These are phyloP conservation scores for Drosophila ironensis DNA, from an alignment of 1,140 invertebrate species.

Conservation along the genomic window DNA sequence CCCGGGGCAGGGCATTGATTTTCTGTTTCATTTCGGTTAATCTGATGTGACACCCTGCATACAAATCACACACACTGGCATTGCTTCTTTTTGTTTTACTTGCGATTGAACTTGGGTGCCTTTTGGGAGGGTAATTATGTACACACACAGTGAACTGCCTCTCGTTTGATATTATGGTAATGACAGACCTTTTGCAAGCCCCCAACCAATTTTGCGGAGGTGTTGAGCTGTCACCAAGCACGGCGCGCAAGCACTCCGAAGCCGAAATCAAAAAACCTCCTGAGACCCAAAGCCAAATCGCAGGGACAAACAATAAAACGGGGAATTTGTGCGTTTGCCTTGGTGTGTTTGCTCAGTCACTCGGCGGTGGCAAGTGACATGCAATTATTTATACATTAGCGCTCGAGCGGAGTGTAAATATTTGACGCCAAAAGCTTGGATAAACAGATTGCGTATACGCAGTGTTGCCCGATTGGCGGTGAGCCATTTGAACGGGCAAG, in stretches of 20 bases:
- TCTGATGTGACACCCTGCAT: conserved; percentile 16
- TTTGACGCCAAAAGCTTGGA: conserved; percentile 46
- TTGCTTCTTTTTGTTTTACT: conserved; percentile 4
- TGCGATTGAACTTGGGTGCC: not conserved
- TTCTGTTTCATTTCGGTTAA: conserved; percentile 8
- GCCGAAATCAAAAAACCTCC: conserved; percentile 8
- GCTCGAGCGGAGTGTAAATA: conserved; percentile 45
- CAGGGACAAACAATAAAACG: conserved; percentile 35
- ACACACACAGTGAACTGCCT: not conserved
- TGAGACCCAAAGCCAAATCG: conserved; percentile 19
- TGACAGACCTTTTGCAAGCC: conserved; percentile 26
- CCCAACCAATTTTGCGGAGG: conserved; percentile 30
- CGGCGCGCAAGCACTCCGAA: conserved; percentile 1
- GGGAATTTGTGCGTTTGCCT: conserved; percentile 29
- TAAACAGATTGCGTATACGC: conserved; percentile 48
- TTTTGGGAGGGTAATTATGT: conserved; percentile 29
- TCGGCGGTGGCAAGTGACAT: conserved; percentile 67
- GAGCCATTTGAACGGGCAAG: no score
- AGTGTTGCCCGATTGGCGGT: conserved; percentile 10
- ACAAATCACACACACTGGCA: conserved; percentile 5
- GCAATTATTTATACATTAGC: conserved; percentile 74
- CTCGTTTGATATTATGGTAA: conserved; percentile 49
- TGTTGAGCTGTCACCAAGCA: conserved; percentile 50
- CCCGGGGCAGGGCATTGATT: conserved; percentile 10
- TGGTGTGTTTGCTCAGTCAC: conserved; percentile 48